Evolutionary conservation across 2,888 invertebrate genomes (phyloP).

Genomic region (Branchipolynoe longqiensis): DNA sequence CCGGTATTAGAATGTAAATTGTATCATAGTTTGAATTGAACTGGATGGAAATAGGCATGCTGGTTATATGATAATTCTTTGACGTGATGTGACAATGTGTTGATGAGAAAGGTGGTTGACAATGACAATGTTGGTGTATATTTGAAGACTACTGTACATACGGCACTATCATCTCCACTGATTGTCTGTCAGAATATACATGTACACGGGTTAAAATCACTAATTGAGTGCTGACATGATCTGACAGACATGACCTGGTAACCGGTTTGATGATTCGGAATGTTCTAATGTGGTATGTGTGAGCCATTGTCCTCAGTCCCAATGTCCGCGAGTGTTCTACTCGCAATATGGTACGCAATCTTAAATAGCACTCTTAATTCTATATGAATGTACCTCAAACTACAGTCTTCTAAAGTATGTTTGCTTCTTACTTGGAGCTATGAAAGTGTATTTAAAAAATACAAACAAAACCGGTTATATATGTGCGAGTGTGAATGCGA

Average conservation of each 20-base stretch:
- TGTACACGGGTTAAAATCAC: too few species aligned
- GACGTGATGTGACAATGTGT: constrained; percentile 36
- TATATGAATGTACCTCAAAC: constrained; percentile 23
- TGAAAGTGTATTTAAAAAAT: background rate
- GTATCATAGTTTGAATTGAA: constrained; percentile 19
- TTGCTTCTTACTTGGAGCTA: background rate
- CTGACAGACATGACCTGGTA: too few species aligned
- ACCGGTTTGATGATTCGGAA: too few species aligned
- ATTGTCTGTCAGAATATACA: too few species aligned
- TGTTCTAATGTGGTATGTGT: too few species aligned
- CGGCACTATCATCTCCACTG: too few species aligned
- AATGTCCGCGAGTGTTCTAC: too few species aligned
- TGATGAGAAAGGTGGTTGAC: too few species aligned
- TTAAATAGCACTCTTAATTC: constrained; percentile 8
- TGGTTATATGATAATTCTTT: background rate
- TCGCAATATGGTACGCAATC: background rate
- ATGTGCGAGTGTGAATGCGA: background rate
- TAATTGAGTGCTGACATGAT: too few species aligned
- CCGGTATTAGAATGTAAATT: constrained; percentile 53
- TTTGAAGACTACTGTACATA: too few species aligned
- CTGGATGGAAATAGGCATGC: constrained; percentile 2
- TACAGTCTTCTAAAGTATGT: background rate
- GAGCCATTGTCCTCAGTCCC: too few species aligned
- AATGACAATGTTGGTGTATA: too few species aligned
- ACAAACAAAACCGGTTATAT: constrained; percentile 21